Evolutionary conservation across 2,113 vertebrate genomes (phyloP), one percentile per base, ranked within the genome.

Genomic region (Sorex araneus): DNA sequence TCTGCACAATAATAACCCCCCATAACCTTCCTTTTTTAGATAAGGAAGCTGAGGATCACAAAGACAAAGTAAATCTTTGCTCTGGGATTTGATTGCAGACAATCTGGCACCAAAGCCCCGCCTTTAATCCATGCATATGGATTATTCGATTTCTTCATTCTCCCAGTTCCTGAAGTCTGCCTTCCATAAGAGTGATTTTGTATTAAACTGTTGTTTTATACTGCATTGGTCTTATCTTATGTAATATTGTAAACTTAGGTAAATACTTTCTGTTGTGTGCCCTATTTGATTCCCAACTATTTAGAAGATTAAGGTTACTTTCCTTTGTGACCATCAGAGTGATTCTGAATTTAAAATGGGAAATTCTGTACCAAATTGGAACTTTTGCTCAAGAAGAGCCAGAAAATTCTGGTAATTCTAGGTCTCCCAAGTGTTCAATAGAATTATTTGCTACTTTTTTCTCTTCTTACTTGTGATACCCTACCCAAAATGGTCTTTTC

Each of bases 51-150:
- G 69, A 28, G 30, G 43, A 82, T 19, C 34, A 73, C 74, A 82
- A 84, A 84, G 40, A 34, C n/a, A 60, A 80, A 74, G 11, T 23
- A 28, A 94, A 67, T 40, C 57, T 36, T 4, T 86, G 19, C n/a
- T 81, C 50, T 71, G 47, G 70, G 76, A 64, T 94, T 84, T 82
- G 32, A 57, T n/a, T 27, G 12, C 13, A 93, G 89, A 91, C 57
- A 73, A 40, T 70, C 15, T 74, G 75, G 27, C 69, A 93, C 78
- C 34, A 78, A 45, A 77, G 25, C 23, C 47, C 63, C 47, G 40
- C 47, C 64, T 91, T 71, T 77, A 83, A 88, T 60, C 70, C 85
- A 67, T 6, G 30, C 12, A 18, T 10, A 15, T 3, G 27, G 25
- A 30, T 73, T 50, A 85, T 40, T 79, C 60, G 85, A 11, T 45